These are phyloP conservation scores for Nestor notabilis DNA, from an alignment of 2,113 vertebrate genomes.

Conservation along the genomic window DNA sequence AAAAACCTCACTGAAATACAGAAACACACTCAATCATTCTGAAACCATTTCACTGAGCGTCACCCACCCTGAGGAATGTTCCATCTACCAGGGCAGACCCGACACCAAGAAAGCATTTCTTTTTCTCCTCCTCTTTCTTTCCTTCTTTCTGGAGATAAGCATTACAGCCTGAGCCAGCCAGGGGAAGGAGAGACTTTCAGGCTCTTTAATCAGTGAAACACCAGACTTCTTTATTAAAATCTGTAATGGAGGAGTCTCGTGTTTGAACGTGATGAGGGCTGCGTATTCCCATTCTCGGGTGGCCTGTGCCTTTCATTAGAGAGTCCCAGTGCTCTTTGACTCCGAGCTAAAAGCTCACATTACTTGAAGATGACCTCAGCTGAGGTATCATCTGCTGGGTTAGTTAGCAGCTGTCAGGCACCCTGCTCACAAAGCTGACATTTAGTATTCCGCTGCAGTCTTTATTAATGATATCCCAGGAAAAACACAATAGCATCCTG, in stretches of 20 bases:
- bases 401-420: neutral
- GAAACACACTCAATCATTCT: neutral
- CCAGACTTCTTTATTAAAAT: neutral
- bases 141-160: neutral
- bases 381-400: neutral
- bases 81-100: neutral
- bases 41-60: neutral
- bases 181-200: accelerated
- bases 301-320: neutral
- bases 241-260: neutral
- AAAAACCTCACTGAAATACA: neutral
- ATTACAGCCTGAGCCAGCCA: neutral
- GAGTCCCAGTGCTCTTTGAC: neutral
- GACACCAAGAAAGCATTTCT: neutral
- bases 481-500: neutral
- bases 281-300: neutral
- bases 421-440: neutral
- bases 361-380: neutral
- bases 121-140: neutral
- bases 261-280: neutral
- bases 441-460: neutral
- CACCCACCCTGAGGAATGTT: neutral
- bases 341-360: neutral
- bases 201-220: neutral
- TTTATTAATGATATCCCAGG: neutral